These are phyloP conservation scores for Dissostichus mawsoni DNA, from an alignment of 2,113 vertebrate species.

Conservation along the genomic window DNA sequence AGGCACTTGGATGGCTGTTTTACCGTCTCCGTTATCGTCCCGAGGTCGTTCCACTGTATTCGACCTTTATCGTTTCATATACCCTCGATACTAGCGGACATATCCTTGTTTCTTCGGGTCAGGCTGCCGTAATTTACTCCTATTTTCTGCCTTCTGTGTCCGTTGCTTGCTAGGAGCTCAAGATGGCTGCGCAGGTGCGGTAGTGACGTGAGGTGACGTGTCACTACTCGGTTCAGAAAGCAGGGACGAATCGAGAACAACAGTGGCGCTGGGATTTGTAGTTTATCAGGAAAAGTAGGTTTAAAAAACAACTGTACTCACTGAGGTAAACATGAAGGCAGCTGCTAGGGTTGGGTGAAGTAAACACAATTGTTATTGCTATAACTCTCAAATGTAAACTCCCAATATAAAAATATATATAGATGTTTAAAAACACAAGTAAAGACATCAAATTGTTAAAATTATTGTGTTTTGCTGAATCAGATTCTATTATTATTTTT, in stretches of 20 bases:
- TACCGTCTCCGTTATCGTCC: constrained; percentile 20
- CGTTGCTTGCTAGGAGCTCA: constrained; percentile 66
- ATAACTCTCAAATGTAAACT: not conserved
- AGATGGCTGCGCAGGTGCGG: constrained; percentile 86
- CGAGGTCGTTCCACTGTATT: constrained; percentile 5
- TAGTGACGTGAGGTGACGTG: constrained; percentile 84
- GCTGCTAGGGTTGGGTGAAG: not conserved
- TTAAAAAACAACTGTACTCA: not conserved
- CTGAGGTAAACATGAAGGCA: not conserved
- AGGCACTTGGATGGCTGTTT: constrained; percentile 56
- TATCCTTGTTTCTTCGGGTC: constrained; percentile 41
- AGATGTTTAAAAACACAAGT: not conserved
- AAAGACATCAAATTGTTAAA: not conserved
- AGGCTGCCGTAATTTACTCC: constrained; percentile 43
- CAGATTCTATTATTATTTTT: not conserved
- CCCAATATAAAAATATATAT: not conserved
- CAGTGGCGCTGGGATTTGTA: constrained; percentile 43
- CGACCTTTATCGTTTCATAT: constrained; percentile 18
- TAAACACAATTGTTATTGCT: not conserved
- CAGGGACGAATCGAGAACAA: not conserved
- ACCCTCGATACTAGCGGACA: constrained; percentile 41
- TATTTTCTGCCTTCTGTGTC: constrained; percentile 69
- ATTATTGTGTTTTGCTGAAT: not conserved
- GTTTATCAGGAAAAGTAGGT: constrained; percentile 8
- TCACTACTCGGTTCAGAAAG: constrained; percentile 46